Percentiles rank a stretch among this genome's conserved stretches.
Conservation (phyloP, 2,113 vertebrate genomes). For the Brienomyrus longianalis region DNA sequence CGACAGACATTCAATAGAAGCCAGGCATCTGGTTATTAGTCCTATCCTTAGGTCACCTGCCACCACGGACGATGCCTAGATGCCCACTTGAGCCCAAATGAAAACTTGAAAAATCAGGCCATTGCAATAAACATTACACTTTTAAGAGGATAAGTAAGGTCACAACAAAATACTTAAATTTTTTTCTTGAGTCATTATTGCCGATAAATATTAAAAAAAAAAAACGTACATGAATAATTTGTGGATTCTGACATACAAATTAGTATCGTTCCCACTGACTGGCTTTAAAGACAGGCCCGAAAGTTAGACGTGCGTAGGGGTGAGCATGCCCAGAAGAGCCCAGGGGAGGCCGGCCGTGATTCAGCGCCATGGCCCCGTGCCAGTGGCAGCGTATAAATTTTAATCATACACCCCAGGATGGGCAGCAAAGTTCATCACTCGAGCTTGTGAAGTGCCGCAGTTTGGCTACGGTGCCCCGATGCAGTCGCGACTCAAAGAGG, state of each 20-base stretch:
- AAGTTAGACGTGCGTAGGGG: not conserved
- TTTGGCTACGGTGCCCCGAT: not conserved
- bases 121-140: not conserved
- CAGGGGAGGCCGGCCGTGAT: not conserved
- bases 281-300: not conserved
- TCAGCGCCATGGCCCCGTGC: not conserved
- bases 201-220: not conserved
- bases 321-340: not conserved
- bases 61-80: not conserved
- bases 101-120: not conserved
- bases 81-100: not conserved
- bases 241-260: not conserved
- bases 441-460: not conserved
- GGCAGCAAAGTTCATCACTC: not conserved
- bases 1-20: not conserved
- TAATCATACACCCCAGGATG: not conserved
- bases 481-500: not conserved
- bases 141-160: not conserved
- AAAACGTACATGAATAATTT: not conserved
- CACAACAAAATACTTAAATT: not conserved
- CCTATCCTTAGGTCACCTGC: not conserved
- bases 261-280: not conserved
- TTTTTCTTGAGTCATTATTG: not conserved
- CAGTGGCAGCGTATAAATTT: not conserved
- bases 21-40: not conserved